Conservation (phyloP, 2,113 vertebrate genomes). For the Strigops habroptila region DNA sequence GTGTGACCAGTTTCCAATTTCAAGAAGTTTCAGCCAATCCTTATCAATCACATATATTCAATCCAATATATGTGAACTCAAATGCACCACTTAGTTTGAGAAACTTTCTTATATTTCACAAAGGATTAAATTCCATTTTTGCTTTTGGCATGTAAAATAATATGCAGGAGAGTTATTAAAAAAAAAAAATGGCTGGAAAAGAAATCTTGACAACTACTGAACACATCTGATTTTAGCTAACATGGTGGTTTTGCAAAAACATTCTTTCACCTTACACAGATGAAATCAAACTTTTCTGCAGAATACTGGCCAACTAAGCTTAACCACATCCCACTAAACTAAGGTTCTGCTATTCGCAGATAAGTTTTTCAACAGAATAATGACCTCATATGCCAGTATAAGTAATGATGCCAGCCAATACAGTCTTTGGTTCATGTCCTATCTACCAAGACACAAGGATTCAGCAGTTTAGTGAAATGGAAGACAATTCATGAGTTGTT, state of each 20-base stretch:
- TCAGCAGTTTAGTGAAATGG: not conserved
- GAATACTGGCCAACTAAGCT: not conserved
- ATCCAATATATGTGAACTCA: not conserved
- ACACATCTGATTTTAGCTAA: not conserved
- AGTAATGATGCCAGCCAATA: not conserved
- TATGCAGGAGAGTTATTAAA: not conserved
- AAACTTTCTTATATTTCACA: not conserved
- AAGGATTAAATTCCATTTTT: not conserved
- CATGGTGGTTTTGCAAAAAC: not conserved
- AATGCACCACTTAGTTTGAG: not conserved
- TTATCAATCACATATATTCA: not conserved
- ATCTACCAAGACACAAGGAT: not conserved
- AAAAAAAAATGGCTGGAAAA: not conserved
- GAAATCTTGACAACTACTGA: not conserved
- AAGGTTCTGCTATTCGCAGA: not conserved
- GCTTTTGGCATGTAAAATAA: not conserved
- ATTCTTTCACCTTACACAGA: not conserved
- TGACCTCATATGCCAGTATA: not conserved
- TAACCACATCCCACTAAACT: not conserved
- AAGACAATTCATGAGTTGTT: not conserved
- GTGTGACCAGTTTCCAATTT: not conserved
- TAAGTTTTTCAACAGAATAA: not conserved
- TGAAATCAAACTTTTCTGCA: not conserved
- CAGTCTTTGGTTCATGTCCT: not conserved
- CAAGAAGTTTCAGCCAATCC: not conserved